These are phyloP conservation scores for Berghia stephanieae DNA, from an alignment of 1,140 invertebrate species.

Conservation along the genomic window DNA sequence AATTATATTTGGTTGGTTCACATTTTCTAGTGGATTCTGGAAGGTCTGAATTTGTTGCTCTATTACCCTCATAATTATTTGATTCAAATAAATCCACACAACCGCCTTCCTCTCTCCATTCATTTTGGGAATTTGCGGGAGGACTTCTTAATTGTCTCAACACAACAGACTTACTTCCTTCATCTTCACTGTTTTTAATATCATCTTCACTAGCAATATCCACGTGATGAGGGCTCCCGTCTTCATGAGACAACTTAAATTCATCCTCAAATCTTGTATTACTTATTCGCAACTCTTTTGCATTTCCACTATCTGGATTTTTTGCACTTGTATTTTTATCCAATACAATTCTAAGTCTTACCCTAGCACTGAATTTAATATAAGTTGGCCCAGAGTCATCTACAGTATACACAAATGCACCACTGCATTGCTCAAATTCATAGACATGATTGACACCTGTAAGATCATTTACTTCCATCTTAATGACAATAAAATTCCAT, in stretches of 20 bases:
- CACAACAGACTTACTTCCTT: no score
- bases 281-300: background rate
- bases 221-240: background rate
- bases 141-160: no score
- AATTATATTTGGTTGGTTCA: no score
- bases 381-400: conserved; percentile 13
- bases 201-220: background rate
- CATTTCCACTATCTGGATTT: background rate
- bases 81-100: no score
- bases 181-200: background rate
- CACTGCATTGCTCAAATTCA: background rate
- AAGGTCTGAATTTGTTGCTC: no score
- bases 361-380: background rate
- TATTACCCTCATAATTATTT: no score
- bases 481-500: no score
- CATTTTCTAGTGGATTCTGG: no score
- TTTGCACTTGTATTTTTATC: background rate
- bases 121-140: no score
- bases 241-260: background rate
- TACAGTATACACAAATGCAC: background rate
- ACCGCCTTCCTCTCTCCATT: no score
- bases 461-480: no score
- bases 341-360: background rate
- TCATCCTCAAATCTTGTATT: background rate
- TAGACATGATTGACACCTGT: conserved; percentile 13